Conservation (phyloP, 2,797 vertebrate genomes). For the Picus viridis region DNA sequence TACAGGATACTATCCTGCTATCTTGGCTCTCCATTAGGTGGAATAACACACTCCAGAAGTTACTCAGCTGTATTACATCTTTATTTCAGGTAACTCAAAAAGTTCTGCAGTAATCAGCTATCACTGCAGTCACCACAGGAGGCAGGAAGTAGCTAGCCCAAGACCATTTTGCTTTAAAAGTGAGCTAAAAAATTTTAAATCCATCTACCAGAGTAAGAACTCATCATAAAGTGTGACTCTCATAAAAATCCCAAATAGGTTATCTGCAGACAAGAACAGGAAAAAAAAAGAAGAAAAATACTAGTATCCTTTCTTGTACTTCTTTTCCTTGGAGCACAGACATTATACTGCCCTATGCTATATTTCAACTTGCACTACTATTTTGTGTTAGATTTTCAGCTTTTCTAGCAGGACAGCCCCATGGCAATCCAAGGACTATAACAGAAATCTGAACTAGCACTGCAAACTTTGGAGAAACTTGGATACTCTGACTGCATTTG, state of each 20-base stretch:
- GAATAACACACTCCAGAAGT: not conserved
- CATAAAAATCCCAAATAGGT: not conserved
- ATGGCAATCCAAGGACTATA: not conserved
- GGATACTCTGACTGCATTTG: not conserved
- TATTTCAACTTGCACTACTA: not conserved
- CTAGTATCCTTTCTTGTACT: not conserved
- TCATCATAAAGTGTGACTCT: not conserved
- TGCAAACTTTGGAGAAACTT: not conserved
- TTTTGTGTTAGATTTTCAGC: not conserved
- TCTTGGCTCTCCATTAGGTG: not conserved
- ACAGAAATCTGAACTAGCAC: not conserved
- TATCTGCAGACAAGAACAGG: not conserved
- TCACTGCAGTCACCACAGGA: not conserved
- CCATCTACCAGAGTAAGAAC: not conserved
- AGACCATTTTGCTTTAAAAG: not conserved
- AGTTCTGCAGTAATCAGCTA: not conserved
- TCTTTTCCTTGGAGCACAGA: not conserved
- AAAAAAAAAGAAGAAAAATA: not conserved
- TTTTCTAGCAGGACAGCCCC: not conserved
- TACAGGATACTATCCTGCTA: not conserved
- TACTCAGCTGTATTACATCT: not conserved
- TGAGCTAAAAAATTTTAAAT: not conserved
- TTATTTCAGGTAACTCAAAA: not conserved
- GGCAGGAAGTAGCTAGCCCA: not conserved
- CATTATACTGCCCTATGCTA: not conserved